phyloP scores from a whole-genome alignment of 2,113 vertebrate genomes.

The Azemiops feae region DNA sequence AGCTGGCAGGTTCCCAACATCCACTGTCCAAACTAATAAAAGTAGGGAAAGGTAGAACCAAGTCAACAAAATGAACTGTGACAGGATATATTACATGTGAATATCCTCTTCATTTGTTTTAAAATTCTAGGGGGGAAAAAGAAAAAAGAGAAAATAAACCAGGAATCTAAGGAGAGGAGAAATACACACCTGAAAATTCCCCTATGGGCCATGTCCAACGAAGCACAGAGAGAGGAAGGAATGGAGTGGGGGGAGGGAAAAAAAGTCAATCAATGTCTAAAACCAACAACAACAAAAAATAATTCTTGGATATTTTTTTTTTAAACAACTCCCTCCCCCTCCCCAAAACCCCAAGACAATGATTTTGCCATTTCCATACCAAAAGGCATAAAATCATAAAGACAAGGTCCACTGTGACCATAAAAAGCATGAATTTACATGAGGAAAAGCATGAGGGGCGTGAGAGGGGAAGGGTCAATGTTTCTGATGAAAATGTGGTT shows the following conservation, averaged over 20 bases:
- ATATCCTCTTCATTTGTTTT: constrained; percentile 40
- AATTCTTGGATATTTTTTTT: constrained; percentile 33
- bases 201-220: constrained; percentile 87
- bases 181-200: constrained; percentile 99
- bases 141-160: constrained; percentile 56
- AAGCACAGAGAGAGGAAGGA: constrained; percentile 73
- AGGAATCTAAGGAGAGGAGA: constrained; percentile 67
- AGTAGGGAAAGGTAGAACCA: constrained; percentile 24
- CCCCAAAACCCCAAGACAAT: constrained; percentile 60
- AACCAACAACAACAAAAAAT: constrained; percentile 66
- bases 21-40: constrained; percentile 42
- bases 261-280: constrained; percentile 82
- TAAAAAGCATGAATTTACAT: constrained; percentile 52
- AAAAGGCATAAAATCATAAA: constrained; percentile 63
- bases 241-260: constrained; percentile 69
- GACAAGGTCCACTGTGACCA: constrained; percentile 58
- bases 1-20: neutral
- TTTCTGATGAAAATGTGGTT: neutral
- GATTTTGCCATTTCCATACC: constrained; percentile 66
- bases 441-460: constrained; percentile 18
- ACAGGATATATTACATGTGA: constrained; percentile 63
- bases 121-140: constrained; percentile 1
- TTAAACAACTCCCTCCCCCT: neutral
- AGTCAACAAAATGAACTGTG: constrained; percentile 54
- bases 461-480: neutral